phyloP scores from a whole-genome alignment of 35 echinoderm and acorn worm species.

The Eucidaris tribuloides region DNA sequence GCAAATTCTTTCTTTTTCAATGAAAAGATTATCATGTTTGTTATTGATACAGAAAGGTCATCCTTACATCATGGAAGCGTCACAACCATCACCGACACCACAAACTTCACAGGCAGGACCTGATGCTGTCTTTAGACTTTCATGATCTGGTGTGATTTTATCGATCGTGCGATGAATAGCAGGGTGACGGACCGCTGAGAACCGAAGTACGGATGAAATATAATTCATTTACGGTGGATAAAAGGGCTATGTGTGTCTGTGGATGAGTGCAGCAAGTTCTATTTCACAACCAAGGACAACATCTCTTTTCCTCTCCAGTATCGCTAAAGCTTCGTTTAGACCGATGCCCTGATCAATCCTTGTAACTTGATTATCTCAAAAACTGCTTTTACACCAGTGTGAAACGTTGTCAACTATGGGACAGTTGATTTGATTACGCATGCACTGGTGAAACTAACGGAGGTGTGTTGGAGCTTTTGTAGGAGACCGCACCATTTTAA shows the following conservation, averaged over 20 bases:
- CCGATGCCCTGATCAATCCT: background rate
- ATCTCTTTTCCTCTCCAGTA: background rate
- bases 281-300: background rate
- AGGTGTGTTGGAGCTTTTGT: no score
- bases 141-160: slow-evolving; percentile 16
- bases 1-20: no score
- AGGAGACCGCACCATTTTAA: no score
- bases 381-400: background rate
- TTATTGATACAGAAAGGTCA: no score
- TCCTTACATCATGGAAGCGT: no score
- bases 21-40: no score
- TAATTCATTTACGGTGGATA: slow-evolving; percentile 27
- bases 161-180: background rate
- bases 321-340: no score
- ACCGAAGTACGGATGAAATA: background rate
- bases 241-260: background rate
- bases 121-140: no score
- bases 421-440: background rate
- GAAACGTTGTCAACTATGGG: background rate
- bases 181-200: background rate
- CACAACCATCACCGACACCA: no score
- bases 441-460: no score
- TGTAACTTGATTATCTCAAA: background rate
- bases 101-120: no score
- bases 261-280: background rate